These are phyloP conservation scores for Gobionotothen gibberifrons DNA, from an alignment of 2,797 vertebrate species.

Conservation along the genomic window DNA sequence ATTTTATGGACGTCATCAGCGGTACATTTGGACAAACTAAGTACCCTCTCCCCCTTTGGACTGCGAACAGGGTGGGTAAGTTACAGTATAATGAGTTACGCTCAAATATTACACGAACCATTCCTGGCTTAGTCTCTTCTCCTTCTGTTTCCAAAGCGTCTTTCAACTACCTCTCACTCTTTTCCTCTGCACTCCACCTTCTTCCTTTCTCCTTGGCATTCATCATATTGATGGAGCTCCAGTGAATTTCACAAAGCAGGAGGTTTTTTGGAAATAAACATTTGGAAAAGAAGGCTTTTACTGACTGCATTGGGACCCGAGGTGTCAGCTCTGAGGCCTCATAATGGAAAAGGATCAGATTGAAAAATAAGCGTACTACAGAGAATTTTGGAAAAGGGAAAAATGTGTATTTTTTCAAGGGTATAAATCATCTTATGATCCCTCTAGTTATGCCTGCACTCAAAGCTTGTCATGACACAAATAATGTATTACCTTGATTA, in stretches of 20 bases:
- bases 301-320: constrained; percentile 21
- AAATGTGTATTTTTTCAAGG: background rate
- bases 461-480: constrained; percentile 10
- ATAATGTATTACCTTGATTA: constrained; percentile 2
- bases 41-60: constrained; percentile 4
- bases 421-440: constrained; percentile 26
- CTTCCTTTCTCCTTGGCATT: constrained; percentile 34
- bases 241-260: constrained; percentile 35
- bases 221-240: constrained; percentile 33
- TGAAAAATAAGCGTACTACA: constrained; percentile 35
- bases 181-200: constrained; percentile 20
- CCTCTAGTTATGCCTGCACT: constrained; percentile 19
- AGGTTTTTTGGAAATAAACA: constrained; percentile 26
- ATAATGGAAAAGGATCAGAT: constrained; percentile 25
- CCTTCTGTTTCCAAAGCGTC: constrained; percentile 42
- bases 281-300: constrained; percentile 21
- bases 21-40: constrained; percentile 31
- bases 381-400: constrained; percentile 21
- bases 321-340: constrained; percentile 28
- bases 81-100: constrained; percentile 41
- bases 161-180: constrained; percentile 42
- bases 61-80: constrained; percentile 14
- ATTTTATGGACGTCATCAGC: constrained; percentile 33
- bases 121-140: constrained; percentile 28
- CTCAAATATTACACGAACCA: constrained; percentile 43